Evolutionary conservation across 2,113 vertebrate genomes (phyloP), one percentile per base, ranked within the genome.

Genomic region (Platycercus adscitus): DNA sequence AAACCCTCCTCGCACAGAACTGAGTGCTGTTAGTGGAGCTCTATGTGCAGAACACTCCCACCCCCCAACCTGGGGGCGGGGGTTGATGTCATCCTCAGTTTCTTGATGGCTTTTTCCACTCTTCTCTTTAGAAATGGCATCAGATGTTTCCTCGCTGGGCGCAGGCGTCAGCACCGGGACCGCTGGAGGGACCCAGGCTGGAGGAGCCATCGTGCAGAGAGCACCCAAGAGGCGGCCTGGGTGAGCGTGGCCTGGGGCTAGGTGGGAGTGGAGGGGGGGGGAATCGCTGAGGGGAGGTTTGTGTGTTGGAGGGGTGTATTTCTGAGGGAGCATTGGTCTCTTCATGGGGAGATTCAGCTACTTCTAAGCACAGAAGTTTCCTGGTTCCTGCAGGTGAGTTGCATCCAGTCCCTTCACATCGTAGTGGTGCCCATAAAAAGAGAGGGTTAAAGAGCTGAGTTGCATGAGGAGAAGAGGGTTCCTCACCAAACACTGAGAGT

Each of bases 191-290:
- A 31, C 97, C 6, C 98, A 97, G 44, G 95, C 97, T 10, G 97
- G 97, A 49, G 98, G 97, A 77, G 96, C 98, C 33, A 88, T 98
- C 4, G 97, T 98, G 31, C 98, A 98, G 79, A 98, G 99, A 52
- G 94, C 96, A 94, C 98, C 95, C 96, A 99, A 99, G 96, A 98
- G 99, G 64, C 95, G 98, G 29, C 97, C 99, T 1, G 97, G 95
- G 99, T 99, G 96, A 98, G 99, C 97, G 18, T 8, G 44, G n/a
- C n/a, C 39, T 26, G 43, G 43, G 55, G 21, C 24, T 47, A 6
- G 20, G 18, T 10, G 39, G 39, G 39, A 39, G 39, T 10, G 44
- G 11, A 10, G 11, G 3, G 6, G 10, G 10, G 63, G 24, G 41
- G 5, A 14, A 31, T 55, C 29, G 5, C 7, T 19, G 3, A 2